Evolutionary conservation across 2,888 invertebrate genomes (phyloP).

Genomic region (Harpalus rufipes): DNA sequence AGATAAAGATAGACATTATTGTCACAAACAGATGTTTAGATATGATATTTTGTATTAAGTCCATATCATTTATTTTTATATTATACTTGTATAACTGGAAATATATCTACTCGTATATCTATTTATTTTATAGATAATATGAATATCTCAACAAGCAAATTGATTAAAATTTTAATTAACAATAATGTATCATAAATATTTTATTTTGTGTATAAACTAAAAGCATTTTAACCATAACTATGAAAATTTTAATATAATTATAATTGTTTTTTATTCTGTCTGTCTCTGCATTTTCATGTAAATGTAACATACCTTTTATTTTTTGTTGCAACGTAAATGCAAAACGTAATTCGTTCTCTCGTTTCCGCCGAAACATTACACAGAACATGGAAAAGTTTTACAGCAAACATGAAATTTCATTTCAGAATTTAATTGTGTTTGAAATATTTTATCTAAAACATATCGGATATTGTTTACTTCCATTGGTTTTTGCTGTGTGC

Average conservation of each 20-base stretch:
- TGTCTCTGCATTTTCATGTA: background rate
- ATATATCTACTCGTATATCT: background rate
- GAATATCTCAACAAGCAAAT: no score
- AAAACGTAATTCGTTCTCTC: background rate
- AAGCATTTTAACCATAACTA: background rate
- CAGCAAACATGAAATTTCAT: background rate
- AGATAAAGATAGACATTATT: background rate
- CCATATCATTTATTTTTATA: background rate
- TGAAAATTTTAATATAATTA: background rate
- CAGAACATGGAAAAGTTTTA: background rate
- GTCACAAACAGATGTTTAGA: background rate
- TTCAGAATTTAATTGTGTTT: conserved; percentile 6
- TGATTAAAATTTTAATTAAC: no score
- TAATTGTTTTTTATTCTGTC: background rate
- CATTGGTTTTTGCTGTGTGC: background rate
- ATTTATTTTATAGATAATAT: no score
- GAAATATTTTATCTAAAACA: conserved; percentile 3
- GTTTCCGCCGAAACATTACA: background rate
- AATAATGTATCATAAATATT: background rate
- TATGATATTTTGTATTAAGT: background rate
- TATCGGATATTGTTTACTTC: background rate
- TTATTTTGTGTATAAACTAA: background rate
- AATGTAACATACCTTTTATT: background rate
- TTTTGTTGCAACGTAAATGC: background rate
- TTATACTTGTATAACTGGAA: background rate